Percentiles rank a stretch among this genome's conserved stretches.
These are phyloP conservation scores for Eulimnadia texana DNA, from an alignment of 1,140 invertebrate species.

Conservation along the genomic window DNA sequence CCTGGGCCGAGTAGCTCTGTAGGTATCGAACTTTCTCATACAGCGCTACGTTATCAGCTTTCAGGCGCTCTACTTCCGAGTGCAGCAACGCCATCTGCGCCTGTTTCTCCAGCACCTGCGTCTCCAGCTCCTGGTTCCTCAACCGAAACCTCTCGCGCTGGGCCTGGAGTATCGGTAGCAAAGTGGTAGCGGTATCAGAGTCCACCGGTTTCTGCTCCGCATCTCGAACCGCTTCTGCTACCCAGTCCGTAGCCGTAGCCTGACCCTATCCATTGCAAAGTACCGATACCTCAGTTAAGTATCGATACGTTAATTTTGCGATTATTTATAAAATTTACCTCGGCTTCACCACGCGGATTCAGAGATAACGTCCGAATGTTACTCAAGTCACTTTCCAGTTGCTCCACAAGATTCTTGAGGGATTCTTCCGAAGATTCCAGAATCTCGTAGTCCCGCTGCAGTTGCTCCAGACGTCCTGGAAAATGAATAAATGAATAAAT, in stretches of 20 bases:
- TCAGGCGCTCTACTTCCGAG: constrained; percentile 35
- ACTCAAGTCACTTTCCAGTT: constrained; percentile 34
- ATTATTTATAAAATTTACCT: constrained; percentile 24
- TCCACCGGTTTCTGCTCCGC: constrained; percentile 1
- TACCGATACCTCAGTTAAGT: constrained; percentile 4
- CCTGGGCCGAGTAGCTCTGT: constrained; percentile 31
- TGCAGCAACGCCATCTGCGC: constrained; percentile 33
- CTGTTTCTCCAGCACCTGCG: constrained; percentile 26
- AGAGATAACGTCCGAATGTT: constrained; percentile 33
- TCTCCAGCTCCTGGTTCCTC: constrained; percentile 33
- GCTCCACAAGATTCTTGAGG: constrained; percentile 31
- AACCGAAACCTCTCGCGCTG: constrained; percentile 31
- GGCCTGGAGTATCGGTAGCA: constrained; percentile 32
- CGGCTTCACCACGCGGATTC: constrained; percentile 32
- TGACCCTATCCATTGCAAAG: constrained; percentile 16
- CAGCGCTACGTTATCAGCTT: constrained; percentile 38
- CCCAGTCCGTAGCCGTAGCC: constrained; percentile 12
- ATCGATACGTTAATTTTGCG: constrained; percentile 17
- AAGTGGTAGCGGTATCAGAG: constrained; percentile 25
- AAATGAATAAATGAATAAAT: background rate
- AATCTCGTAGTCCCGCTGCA: background rate
- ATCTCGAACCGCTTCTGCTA: constrained; percentile 14
- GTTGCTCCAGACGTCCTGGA: background rate
- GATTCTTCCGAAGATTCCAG: background rate
- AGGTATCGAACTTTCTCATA: constrained; percentile 41